Evolutionary conservation across 53 echinoderm and acorn worm species (phyloP).

Genomic region (Echinometra lucunter): DNA sequence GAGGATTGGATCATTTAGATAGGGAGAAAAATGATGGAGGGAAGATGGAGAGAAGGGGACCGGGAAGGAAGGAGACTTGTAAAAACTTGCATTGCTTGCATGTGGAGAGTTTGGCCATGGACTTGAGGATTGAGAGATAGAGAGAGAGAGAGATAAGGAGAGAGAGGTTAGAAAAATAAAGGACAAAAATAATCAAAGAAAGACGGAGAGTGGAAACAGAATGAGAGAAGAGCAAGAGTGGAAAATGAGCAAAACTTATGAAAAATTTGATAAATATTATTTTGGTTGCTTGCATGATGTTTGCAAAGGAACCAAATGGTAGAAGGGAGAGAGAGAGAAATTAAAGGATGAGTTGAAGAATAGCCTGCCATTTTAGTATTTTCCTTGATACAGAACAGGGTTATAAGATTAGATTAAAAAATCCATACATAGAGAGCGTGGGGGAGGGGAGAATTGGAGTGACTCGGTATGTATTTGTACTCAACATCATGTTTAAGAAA

Average conservation of each 20-base stretch:
- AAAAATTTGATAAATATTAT: too few species aligned
- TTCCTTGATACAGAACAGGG: too few species aligned
- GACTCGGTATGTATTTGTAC: too few species aligned
- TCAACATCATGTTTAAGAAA: too few species aligned
- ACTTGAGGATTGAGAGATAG: neutral
- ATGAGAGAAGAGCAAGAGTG: neutral
- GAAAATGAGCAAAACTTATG: too few species aligned
- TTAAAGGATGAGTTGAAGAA: neutral
- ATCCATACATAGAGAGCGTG: too few species aligned
- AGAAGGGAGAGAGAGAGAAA: neutral
- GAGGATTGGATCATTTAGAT: neutral
- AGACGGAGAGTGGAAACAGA: too few species aligned
- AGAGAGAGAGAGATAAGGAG: neutral
- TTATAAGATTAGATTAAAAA: too few species aligned
- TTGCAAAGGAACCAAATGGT: too few species aligned
- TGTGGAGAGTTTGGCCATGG: neutral
- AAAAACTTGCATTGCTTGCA: neutral
- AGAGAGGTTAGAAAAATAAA: neutral
- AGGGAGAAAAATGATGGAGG: neutral
- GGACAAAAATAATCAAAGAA: neutral
- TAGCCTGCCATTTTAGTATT: too few species aligned
- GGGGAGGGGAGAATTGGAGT: too few species aligned
- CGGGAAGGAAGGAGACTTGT: neutral
- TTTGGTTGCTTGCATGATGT: too few species aligned
- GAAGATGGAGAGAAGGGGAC: neutral